phyloP scores from a whole-genome alignment of 1,140 invertebrate species.

The Trachelipus rathkii region DNA sequence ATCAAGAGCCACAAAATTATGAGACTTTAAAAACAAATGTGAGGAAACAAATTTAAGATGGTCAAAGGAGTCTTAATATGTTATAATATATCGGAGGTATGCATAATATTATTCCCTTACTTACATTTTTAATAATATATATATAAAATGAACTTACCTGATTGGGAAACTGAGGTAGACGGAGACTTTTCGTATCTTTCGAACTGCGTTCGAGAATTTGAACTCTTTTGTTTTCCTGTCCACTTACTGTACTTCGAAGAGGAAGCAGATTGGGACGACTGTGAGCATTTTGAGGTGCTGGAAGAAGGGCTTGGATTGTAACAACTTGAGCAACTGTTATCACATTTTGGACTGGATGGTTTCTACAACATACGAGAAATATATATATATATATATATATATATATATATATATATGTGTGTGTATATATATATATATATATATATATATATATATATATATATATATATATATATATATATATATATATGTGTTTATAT shows the following conservation, averaged over 20 bases:
- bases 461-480: conserved; percentile 19
- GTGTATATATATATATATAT: conserved; percentile 16
- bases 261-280: neutral
- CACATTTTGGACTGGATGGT: neutral
- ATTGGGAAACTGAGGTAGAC: neutral
- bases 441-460: conserved; percentile 16
- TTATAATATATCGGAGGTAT: too few species aligned
- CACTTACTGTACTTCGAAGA: neutral
- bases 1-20: too few species aligned
- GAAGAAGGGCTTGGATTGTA: neutral
- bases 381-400: too few species aligned
- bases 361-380: too few species aligned
- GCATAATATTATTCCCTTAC: too few species aligned
- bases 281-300: neutral
- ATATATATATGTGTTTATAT: neutral
- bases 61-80: too few species aligned
- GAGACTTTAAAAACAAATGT: too few species aligned
- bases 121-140: too few species aligned
- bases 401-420: neutral
- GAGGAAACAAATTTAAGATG: too few species aligned
- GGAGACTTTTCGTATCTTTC: neutral
- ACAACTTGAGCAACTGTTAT: conserved; percentile 5
- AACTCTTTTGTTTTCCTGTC: neutral
- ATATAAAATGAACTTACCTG: neutral
- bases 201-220: neutral